These are phyloP conservation scores for Ladona fulva DNA, from an alignment of 1,140 invertebrate genomes.

Conservation along the genomic window DNA sequence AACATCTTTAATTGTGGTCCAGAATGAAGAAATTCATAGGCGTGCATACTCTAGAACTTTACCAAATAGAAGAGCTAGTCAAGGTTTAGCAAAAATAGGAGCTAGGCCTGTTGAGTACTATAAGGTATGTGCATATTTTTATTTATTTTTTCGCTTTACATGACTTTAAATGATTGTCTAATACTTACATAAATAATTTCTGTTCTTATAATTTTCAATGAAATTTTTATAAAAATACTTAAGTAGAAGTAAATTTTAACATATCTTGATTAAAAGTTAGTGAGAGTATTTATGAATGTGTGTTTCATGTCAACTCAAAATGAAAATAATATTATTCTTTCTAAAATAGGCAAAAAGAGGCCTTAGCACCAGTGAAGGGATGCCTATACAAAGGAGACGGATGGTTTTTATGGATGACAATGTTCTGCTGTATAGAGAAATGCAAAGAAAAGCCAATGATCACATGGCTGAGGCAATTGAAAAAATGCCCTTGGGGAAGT, in stretches of 20 bases:
- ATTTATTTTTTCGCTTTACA: no score
- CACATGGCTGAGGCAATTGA: slow-evolving; percentile 66
- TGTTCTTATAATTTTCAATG: no score
- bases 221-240: no score
- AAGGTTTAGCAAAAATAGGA: neutral
- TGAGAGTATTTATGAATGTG: no score
- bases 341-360: neutral
- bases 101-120: neutral
- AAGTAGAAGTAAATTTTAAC: no score
- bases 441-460: slow-evolving; percentile 55
- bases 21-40: neutral
- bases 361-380: neutral
- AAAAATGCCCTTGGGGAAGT: slow-evolving; percentile 62
- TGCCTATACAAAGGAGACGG: slow-evolving; percentile 24
- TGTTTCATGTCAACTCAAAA: no score
- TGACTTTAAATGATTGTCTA: no score
- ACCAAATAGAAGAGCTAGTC: neutral
- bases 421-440: slow-evolving; percentile 54
- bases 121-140: neutral
- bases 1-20: neutral
- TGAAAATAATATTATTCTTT: no score
- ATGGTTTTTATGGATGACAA: slow-evolving; percentile 57
- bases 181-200: no score
- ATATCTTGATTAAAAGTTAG: no score
- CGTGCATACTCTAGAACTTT: neutral